Percentiles rank a stretch among this genome's conserved stretches.
Evolutionary conservation across 2,888 invertebrate species (phyloP).

Genomic region (Dichetophora obliterata): DNA sequence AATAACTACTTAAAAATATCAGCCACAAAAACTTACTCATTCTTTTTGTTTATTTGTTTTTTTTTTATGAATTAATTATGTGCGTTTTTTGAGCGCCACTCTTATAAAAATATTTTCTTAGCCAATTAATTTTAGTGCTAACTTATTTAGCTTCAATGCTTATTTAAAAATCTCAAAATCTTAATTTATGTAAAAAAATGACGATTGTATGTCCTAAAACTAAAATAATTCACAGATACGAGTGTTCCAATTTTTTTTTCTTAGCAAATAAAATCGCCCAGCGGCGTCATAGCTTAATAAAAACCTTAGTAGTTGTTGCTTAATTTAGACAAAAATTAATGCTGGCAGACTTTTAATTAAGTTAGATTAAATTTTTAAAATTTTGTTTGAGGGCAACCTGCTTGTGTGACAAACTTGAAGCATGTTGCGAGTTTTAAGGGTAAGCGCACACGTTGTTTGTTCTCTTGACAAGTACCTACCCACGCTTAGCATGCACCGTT

Average conservation of each 20-base stretch:
- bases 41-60: slow-evolving; percentile 7
- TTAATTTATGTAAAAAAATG: slow-evolving; percentile 13
- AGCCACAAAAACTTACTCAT: slow-evolving; percentile 61
- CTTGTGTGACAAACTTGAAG: too few species aligned
- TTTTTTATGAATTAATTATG: slow-evolving; percentile 40
- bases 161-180: slow-evolving; percentile 14
- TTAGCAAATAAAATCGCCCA: not conserved
- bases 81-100: slow-evolving; percentile 58
- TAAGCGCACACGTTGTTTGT: too few species aligned
- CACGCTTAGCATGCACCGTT: too few species aligned
- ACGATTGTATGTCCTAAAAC: slow-evolving; percentile 9
- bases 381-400: too few species aligned
- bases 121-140: slow-evolving; percentile 9
- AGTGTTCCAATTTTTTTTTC: not conserved
- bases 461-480: too few species aligned
- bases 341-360: slow-evolving; percentile 20
- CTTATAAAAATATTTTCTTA: slow-evolving; percentile 31
- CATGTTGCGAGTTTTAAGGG: too few species aligned
- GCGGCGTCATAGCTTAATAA: not conserved
- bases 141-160: not conserved
- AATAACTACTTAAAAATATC: slow-evolving; percentile 49
- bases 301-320: not conserved
- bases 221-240: slow-evolving; percentile 38
- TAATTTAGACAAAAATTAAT: not conserved
- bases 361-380: too few species aligned